These are phyloP conservation scores for Mesorhabditis spiculigera DNA, from an alignment of 2,888 invertebrate genomes.

Conservation along the genomic window DNA sequence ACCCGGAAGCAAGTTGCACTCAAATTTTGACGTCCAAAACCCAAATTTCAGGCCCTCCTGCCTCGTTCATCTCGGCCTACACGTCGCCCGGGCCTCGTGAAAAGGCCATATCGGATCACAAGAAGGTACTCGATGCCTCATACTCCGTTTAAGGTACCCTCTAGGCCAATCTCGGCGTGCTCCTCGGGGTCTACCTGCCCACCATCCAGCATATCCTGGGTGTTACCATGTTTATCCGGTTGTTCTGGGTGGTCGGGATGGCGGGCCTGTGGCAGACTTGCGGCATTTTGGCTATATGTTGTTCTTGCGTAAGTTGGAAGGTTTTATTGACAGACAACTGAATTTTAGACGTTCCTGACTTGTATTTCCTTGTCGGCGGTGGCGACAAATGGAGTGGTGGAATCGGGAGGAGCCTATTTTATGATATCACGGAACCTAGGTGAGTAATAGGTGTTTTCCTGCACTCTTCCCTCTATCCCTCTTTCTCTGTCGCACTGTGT, in stretches of 20 bases:
- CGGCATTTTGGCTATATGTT: slow-evolving; percentile 79
- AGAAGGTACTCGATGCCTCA: slow-evolving; percentile 29
- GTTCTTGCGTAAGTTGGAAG: slow-evolving; percentile 60
- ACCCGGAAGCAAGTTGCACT: slow-evolving; percentile 13
- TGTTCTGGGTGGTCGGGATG: slow-evolving; percentile 81
- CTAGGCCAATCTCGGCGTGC: slow-evolving; percentile 87
- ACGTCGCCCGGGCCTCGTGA: slow-evolving; percentile 57
- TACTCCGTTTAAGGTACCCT: slow-evolving; percentile 9
- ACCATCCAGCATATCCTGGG: slow-evolving; percentile 99
- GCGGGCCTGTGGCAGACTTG: slow-evolving; percentile 66
- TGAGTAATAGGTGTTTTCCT: background rate
- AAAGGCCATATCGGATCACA: slow-evolving; percentile 48
- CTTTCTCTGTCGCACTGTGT: slow-evolving; percentile 2
- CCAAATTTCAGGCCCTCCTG: slow-evolving; percentile 24
- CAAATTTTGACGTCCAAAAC: background rate
- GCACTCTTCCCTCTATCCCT: slow-evolving; percentile 1
- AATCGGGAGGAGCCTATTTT: slow-evolving; percentile 92
- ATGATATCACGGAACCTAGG: slow-evolving; percentile 71
- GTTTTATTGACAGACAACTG: background rate
- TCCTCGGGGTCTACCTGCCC: slow-evolving; percentile 94
- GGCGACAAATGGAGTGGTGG: slow-evolving; percentile 97
- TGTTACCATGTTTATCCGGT: slow-evolving; percentile 95
- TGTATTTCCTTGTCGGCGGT: slow-evolving; percentile 98
- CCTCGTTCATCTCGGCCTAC: slow-evolving; percentile 52
- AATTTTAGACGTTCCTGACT: slow-evolving; percentile 62